phyloP scores from a whole-genome alignment of 2,888 invertebrate species.

The Xestia c-nigrum region DNA sequence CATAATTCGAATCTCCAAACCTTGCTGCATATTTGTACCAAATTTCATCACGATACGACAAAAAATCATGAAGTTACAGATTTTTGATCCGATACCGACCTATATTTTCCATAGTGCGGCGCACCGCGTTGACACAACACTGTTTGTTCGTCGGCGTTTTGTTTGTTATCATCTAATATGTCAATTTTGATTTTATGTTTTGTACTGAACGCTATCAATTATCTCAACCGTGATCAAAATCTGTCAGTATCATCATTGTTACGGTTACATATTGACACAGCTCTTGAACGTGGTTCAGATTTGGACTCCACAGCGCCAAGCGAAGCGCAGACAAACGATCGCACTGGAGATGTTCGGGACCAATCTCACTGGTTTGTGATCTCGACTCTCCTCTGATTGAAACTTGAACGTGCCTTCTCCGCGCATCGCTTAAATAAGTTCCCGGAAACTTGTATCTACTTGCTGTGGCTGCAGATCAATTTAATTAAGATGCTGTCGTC shows the following conservation, averaged over 20 bases:
- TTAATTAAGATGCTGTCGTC: rapidly evolving
- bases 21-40: too few species aligned
- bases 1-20: too few species aligned
- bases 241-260: background rate
- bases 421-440: background rate
- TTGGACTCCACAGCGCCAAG: background rate
- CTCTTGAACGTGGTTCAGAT: background rate
- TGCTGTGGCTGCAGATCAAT: background rate
- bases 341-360: background rate
- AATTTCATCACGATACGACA: too few species aligned
- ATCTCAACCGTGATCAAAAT: background rate
- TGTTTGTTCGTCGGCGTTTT: conserved; percentile 30
- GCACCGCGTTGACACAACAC: conserved; percentile 40
- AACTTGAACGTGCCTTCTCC: background rate
- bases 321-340: background rate
- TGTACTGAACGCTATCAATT: background rate
- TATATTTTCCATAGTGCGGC: too few species aligned
- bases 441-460: too few species aligned
- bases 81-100: too few species aligned
- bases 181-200: background rate
- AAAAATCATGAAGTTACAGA: too few species aligned
- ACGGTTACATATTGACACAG: background rate
- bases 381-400: background rate
- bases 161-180: background rate
- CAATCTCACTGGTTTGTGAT: background rate